Percentiles rank a stretch among this genome's conserved stretches.
phyloP scores from a whole-genome alignment of 2,797 vertebrate genomes.

The Myotis daubentonii region DNA sequence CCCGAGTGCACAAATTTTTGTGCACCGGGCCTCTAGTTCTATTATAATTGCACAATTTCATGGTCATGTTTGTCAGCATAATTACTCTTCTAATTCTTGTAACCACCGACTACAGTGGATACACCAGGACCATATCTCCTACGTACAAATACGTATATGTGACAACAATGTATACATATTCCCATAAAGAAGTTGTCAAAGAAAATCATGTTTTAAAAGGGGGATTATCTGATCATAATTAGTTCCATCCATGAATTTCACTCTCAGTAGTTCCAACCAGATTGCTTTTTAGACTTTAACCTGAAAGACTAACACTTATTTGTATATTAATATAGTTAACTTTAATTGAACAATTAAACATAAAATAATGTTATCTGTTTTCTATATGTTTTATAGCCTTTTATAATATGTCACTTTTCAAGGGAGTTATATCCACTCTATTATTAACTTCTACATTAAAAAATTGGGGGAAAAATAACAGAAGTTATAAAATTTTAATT shows the following conservation, averaged over 20 bases:
- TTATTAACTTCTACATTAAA: neutral
- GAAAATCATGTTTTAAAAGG: neutral
- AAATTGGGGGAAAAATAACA: neutral
- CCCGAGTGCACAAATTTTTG: too few species aligned
- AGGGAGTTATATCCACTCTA: neutral
- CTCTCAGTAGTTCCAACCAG: neutral
- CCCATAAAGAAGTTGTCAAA: neutral
- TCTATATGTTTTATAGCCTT: neutral
- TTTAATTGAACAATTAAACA: slow-evolving; percentile 7
- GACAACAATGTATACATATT: neutral
- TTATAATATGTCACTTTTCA: neutral
- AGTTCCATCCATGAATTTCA: neutral
- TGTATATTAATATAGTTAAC: neutral
- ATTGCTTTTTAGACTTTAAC: neutral
- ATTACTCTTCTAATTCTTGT: neutral
- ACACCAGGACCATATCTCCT: neutral
- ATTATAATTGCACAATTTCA: neutral
- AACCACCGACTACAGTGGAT: neutral
- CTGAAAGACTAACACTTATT: neutral
- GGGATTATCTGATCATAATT: neutral
- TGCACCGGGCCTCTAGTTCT: too few species aligned
- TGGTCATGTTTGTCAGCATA: neutral
- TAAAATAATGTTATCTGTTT: neutral
- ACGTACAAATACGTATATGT: neutral
- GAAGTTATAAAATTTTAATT: neutral